These are phyloP conservation scores for Polyodon spathula DNA, from an alignment of 2,113 vertebrate genomes.

Conservation along the genomic window DNA sequence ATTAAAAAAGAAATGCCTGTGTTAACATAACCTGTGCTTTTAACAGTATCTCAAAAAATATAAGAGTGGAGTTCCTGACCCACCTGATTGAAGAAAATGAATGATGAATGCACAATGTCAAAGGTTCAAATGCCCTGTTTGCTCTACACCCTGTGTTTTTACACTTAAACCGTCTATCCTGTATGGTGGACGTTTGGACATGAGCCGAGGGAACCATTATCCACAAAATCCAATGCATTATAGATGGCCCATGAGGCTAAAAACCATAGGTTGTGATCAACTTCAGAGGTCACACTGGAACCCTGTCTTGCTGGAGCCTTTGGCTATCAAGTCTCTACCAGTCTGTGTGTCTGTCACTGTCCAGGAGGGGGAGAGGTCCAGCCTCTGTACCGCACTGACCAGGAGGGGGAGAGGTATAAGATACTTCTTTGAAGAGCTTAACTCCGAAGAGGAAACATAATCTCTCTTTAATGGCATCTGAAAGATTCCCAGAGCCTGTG, in stretches of 20 bases:
- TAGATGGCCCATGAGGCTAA: slow-evolving; percentile 3
- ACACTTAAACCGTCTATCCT: slow-evolving; percentile 10
- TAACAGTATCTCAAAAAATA: no score
- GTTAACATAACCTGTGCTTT: no score
- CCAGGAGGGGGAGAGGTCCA: slow-evolving; percentile 55
- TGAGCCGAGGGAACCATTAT: slow-evolving; percentile 9
- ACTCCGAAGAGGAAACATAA: slow-evolving; percentile 66
- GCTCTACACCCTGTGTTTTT: slow-evolving; percentile 1
- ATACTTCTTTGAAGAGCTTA: slow-evolving; percentile 69
- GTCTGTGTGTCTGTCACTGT: slow-evolving; percentile 49
- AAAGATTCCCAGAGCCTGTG: slow-evolving; percentile 49
- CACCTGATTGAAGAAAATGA: background rate
- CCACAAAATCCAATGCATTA: slow-evolving; percentile 17
- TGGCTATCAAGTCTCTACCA: slow-evolving; percentile 30
- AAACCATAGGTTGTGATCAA: slow-evolving; percentile 5
- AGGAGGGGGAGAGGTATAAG: slow-evolving; percentile 59
- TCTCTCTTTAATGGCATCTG: slow-evolving; percentile 60
- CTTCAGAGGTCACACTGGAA: background rate
- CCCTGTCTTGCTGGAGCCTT: slow-evolving; percentile 20
- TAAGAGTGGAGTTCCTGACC: no score
- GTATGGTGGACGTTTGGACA: slow-evolving; percentile 3
- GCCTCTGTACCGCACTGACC: slow-evolving; percentile 37
- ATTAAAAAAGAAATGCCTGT: no score
- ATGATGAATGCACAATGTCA: slow-evolving; percentile 1
- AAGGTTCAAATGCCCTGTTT: slow-evolving; percentile 6